phyloP scores from a whole-genome alignment of 2,113 vertebrate genomes.

The Echinops telfairi region DNA sequence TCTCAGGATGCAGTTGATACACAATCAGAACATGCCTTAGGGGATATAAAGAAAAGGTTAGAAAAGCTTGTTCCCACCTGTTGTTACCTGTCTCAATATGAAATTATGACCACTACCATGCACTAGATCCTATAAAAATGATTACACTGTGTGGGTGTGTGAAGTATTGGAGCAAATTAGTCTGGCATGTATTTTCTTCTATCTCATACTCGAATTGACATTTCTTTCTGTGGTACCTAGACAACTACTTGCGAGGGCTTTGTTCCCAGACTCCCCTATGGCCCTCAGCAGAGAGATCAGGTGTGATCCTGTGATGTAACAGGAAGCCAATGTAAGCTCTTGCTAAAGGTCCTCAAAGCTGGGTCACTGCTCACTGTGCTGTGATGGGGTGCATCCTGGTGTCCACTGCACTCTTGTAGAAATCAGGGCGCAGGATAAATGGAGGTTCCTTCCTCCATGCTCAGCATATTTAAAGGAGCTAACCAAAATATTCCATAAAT shows the following conservation, averaged over 20 bases:
- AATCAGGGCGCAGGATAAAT: neutral
- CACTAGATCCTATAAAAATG: neutral
- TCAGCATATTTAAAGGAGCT: neutral
- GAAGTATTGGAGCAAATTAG: neutral
- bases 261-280: neutral
- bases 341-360: neutral
- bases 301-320: neutral
- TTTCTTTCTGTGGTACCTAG: neutral
- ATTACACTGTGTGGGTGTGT: neutral
- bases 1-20: neutral
- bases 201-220: neutral
- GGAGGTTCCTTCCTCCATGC: neutral
- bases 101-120: neutral
- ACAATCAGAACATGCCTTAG: neutral
- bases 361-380: neutral
- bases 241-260: neutral
- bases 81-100: neutral
- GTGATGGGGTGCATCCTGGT: rapidly evolving
- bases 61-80: neutral
- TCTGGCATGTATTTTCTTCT: neutral
- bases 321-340: neutral
- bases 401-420: neutral
- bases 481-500: neutral
- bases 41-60: neutral
- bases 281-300: neutral